These are phyloP conservation scores for Gryllus longicercus DNA, from an alignment of 2,888 invertebrate genomes.

Conservation along the genomic window DNA sequence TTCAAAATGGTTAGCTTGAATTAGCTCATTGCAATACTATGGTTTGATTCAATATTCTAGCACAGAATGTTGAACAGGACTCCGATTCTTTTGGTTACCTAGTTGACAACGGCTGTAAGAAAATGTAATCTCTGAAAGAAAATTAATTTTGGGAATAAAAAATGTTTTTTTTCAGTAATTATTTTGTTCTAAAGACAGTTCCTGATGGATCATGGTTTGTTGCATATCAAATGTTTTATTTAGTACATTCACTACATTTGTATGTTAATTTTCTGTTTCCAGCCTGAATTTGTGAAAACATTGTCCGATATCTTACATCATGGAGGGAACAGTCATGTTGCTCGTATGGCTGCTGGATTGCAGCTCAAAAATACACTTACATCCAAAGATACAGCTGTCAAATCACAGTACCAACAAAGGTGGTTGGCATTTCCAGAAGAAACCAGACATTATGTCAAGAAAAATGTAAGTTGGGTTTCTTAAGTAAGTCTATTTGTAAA, in stretches of 20 bases:
- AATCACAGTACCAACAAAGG: slow-evolving; percentile 80
- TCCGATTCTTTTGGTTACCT: too few species aligned
- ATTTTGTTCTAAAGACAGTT: too few species aligned
- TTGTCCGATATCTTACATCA: slow-evolving; percentile 89
- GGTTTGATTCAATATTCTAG: too few species aligned
- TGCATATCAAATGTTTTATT: not conserved
- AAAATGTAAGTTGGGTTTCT: slow-evolving; percentile 70
- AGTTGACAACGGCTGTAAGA: too few species aligned
- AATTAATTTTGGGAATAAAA: too few species aligned
- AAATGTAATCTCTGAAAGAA: too few species aligned
- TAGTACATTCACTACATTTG: not conserved
- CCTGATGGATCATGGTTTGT: too few species aligned
- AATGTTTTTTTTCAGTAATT: too few species aligned
- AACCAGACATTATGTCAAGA: slow-evolving; percentile 83
- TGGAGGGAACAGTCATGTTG: slow-evolving; percentile 86
- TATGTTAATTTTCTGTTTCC: slow-evolving; percentile 26
- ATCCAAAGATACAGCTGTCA: slow-evolving; percentile 83
- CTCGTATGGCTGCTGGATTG: slow-evolving; percentile 96
- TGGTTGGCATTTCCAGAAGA: slow-evolving; percentile 91
- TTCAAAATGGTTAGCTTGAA: too few species aligned
- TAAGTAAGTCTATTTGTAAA: not conserved
- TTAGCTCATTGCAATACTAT: too few species aligned
- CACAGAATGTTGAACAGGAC: too few species aligned
- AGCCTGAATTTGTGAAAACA: slow-evolving; percentile 87
- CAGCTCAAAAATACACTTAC: slow-evolving; percentile 97